These are phyloP conservation scores for Lacerta bilineata DNA, from an alignment of 2,797 vertebrate genomes.

Conservation along the genomic window DNA sequence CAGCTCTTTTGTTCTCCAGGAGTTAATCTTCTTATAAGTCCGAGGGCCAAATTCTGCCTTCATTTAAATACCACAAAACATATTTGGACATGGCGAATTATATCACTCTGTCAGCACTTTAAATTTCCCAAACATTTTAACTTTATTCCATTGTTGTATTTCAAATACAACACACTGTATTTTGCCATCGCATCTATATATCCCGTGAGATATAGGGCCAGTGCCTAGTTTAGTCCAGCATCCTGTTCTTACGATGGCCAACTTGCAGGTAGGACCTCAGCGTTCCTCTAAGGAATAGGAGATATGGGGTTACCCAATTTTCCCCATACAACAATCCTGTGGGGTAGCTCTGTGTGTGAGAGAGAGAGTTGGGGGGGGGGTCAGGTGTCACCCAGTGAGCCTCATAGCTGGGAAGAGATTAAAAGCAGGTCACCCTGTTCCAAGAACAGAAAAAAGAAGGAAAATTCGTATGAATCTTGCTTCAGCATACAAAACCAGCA, in stretches of 20 bases:
- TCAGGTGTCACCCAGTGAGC: too few relatives aligned
- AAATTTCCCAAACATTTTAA: background rate
- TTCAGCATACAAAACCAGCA: background rate
- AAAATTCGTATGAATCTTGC: background rate
- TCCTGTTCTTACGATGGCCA: too few relatives aligned
- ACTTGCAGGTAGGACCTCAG: too few relatives aligned
- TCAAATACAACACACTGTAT: background rate
- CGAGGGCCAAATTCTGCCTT: constrained; percentile 36
- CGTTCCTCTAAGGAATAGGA: too few relatives aligned
- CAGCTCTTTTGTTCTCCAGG: constrained; percentile 17
- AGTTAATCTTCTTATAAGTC: constrained; percentile 52
- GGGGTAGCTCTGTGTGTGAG: background rate
- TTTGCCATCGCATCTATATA: background rate
- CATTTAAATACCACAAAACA: constrained; percentile 31
- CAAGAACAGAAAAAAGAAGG: background rate
- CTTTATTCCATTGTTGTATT: background rate
- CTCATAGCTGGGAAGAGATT: too few relatives aligned
- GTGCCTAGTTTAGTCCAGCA: too few relatives aligned
- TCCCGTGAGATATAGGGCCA: too few relatives aligned
- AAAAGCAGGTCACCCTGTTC: background rate
- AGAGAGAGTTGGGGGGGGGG: background rate
- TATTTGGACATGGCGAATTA: background rate
- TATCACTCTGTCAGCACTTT: constrained; percentile 13
- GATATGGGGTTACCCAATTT: background rate
- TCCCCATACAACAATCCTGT: background rate